Evolutionary conservation across 2,888 invertebrate genomes (phyloP).

Genomic region (Limenitis camilla): DNA sequence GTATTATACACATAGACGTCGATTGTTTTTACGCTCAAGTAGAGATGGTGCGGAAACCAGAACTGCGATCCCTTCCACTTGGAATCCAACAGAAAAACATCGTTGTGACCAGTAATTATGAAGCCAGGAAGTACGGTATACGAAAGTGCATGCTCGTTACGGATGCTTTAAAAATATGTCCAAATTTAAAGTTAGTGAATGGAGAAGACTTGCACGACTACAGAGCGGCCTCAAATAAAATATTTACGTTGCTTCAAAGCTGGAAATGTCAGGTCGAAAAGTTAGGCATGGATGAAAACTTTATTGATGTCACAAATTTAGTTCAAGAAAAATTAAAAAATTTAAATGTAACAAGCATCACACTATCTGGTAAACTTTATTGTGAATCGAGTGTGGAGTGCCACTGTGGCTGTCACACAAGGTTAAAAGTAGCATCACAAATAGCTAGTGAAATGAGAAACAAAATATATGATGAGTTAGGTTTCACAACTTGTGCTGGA

Average conservation of each 20-base stretch:
- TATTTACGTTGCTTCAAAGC: constrained; percentile 80
- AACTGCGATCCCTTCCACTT: constrained; percentile 78
- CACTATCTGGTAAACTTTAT: constrained; percentile 75
- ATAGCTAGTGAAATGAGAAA: constrained; percentile 85
- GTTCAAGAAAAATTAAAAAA: constrained; percentile 72
- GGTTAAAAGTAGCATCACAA: constrained; percentile 80
- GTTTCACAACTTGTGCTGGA: constrained; percentile 87
- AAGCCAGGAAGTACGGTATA: constrained; percentile 83
- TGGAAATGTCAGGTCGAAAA: constrained; percentile 85
- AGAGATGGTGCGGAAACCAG: constrained; percentile 83
- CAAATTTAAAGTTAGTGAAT: constrained; percentile 82
- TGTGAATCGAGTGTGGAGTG: constrained; percentile 75
- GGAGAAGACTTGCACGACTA: constrained; percentile 90
- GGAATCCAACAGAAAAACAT: constrained; percentile 90
- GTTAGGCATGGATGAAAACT: constrained; percentile 90
- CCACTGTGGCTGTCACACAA: constrained; percentile 82
- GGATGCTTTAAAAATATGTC: constrained; percentile 84
- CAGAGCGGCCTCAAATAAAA: constrained; percentile 83
- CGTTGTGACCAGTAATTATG: constrained; percentile 89
- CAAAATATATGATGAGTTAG: constrained; percentile 78
- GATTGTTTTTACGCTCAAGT: constrained; percentile 93
- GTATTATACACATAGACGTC: constrained; percentile 86
- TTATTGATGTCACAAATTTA: constrained; percentile 83
- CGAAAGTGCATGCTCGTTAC: constrained; percentile 84
- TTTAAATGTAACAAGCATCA: constrained; percentile 40